These are phyloP conservation scores for Clarias fuscus DNA, from an alignment of 2,797 vertebrate species.

Conservation along the genomic window DNA sequence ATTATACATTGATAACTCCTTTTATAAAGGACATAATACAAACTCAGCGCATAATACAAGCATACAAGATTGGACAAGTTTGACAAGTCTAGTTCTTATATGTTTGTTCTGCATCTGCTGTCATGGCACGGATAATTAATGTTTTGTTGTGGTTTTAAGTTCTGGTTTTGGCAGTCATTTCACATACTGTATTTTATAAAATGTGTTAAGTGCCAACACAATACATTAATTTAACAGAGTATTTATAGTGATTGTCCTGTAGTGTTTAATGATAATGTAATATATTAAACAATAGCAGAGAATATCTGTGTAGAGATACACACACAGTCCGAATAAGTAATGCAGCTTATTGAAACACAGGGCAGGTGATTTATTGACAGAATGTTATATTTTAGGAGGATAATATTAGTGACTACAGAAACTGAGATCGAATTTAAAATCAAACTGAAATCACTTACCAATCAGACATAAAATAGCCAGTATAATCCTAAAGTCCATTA, in stretches of 20 bases:
- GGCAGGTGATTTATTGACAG: background rate
- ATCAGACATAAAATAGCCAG: conserved; percentile 17
- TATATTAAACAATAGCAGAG: too few relatives aligned
- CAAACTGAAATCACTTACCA: background rate
- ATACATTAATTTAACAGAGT: too few relatives aligned
- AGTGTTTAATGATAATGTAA: too few relatives aligned
- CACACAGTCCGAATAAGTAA: background rate
- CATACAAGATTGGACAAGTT: too few relatives aligned
- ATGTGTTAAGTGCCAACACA: too few relatives aligned
- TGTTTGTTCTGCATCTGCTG: too few relatives aligned
- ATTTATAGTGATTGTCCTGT: too few relatives aligned
- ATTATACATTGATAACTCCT: background rate
- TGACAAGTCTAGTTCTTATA: too few relatives aligned
- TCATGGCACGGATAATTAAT: too few relatives aligned
- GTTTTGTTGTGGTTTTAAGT: too few relatives aligned
- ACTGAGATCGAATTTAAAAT: background rate
- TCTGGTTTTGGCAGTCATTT: too few relatives aligned
- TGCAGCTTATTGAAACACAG: background rate
- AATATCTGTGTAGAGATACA: background rate
- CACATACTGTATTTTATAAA: too few relatives aligned
- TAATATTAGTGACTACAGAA: background rate
- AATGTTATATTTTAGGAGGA: background rate
- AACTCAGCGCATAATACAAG: background rate
- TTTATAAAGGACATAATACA: background rate
- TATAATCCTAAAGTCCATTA: conserved; percentile 26